Conservation (phyloP, 2,113 vertebrate genomes). For the Patagioenas fasciata region DNA sequence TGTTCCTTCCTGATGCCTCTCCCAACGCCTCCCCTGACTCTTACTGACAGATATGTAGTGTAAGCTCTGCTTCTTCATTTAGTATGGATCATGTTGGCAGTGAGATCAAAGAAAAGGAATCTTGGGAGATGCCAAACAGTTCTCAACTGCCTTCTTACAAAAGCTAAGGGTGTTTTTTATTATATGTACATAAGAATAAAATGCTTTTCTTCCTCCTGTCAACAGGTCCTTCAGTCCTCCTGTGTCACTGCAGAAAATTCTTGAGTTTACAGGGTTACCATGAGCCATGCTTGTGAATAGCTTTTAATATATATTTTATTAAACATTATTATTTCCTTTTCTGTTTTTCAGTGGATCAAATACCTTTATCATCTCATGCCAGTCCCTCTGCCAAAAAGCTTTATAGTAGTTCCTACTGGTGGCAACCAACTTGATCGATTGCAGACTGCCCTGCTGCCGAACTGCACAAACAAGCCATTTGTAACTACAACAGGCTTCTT, state of each 20-base stretch:
- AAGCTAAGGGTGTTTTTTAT: constrained; percentile 5
- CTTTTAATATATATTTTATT: background rate
- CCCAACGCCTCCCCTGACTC: background rate
- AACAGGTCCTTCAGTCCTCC: background rate
- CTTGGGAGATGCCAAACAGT: constrained; percentile 33
- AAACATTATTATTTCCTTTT: background rate
- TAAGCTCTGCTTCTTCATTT: constrained; percentile 49
- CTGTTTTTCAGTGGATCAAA: background rate
- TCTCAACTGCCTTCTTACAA: constrained; percentile 37
- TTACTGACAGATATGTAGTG: constrained; percentile 26
- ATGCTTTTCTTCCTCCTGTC: background rate
- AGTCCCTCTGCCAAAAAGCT: constrained; percentile 1
- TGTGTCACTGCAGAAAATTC: background rate
- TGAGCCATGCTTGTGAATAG: background rate
- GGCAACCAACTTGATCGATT: background rate
- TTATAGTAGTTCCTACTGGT: background rate
- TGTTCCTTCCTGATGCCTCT: constrained; percentile 31
- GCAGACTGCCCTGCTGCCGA: background rate
- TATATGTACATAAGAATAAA: background rate
- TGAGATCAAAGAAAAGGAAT: constrained; percentile 47
- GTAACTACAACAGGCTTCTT: background rate
- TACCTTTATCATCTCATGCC: background rate
- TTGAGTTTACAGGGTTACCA: background rate
- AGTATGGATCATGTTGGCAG: constrained; percentile 47
- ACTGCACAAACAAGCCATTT: background rate